These are phyloP conservation scores for Leptoclinus maculatus DNA, from an alignment of 2,797 vertebrate genomes.

Conservation along the genomic window DNA sequence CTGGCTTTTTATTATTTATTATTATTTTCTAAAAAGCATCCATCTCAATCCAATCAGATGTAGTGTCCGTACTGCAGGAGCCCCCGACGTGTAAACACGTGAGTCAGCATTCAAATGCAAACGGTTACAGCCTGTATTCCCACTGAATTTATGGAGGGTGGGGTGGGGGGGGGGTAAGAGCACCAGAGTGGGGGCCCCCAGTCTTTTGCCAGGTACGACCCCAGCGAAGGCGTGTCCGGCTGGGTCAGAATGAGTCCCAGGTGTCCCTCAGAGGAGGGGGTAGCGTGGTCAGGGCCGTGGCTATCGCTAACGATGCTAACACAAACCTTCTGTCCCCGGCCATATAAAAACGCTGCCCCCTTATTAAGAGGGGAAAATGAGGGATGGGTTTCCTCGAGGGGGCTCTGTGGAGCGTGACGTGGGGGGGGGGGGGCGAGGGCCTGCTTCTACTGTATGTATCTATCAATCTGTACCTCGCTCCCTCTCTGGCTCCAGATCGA, in stretches of 20 bases:
- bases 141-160: slow-evolving; percentile 23
- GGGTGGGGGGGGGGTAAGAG: slow-evolving; percentile 16
- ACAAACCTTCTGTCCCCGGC: slow-evolving; percentile 71
- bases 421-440: neutral
- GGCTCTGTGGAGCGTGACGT: slow-evolving; percentile 48
- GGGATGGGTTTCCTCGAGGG: slow-evolving; percentile 63
- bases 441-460: slow-evolving; percentile 15
- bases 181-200: slow-evolving; percentile 16
- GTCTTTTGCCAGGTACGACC: slow-evolving; percentile 42
- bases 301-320: slow-evolving; percentile 69
- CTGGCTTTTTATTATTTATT: neutral
- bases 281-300: slow-evolving; percentile 24
- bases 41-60: slow-evolving; percentile 39
- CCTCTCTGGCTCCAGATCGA: slow-evolving; percentile 34
- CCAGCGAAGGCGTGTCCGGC: slow-evolving; percentile 41
- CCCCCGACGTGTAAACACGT: slow-evolving; percentile 17
- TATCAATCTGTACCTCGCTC: slow-evolving; percentile 28
- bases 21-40: neutral
- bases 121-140: neutral
- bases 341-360: slow-evolving; percentile 72
- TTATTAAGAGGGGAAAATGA: slow-evolving; percentile 70
- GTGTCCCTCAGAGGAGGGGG: slow-evolving; percentile 52
- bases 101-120: slow-evolving; percentile 35
- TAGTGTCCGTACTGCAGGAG: slow-evolving; percentile 29
- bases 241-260: slow-evolving; percentile 68